These are phyloP conservation scores for Standfussiana lucernea DNA, from an alignment of 2,888 invertebrate species.

Conservation along the genomic window DNA sequence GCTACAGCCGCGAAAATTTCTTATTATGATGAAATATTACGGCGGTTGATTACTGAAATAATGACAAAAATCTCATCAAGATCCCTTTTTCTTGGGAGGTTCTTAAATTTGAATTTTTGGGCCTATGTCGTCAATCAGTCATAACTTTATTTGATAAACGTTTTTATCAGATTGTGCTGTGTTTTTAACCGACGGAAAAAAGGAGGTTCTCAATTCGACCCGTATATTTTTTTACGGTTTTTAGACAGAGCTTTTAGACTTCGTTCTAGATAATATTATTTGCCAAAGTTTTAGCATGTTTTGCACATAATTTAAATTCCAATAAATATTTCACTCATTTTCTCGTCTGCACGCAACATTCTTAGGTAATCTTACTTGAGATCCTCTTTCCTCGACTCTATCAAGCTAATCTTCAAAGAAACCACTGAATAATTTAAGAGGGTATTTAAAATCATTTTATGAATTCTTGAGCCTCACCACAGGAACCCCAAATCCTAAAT, in stretches of 20 bases:
- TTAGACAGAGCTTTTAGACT: too few species aligned
- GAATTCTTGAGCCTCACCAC: constrained; percentile 68
- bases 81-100: neutral
- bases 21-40: constrained; percentile 42
- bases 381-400: constrained; percentile 66
- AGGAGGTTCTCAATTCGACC: too few species aligned
- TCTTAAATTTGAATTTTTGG: neutral
- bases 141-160: neutral
- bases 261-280: neutral
- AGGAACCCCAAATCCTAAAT: constrained; percentile 71
- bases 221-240: too few species aligned
- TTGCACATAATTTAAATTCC: constrained; percentile 16
- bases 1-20: constrained; percentile 35
- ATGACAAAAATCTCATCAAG: constrained; percentile 34
- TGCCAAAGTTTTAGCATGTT: neutral
- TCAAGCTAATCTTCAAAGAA: constrained; percentile 76
- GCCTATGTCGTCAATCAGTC: neutral
- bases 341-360: constrained; percentile 64
- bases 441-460: constrained; percentile 79
- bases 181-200: too few species aligned
- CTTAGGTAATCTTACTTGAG: constrained; percentile 67
- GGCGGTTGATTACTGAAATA: constrained; percentile 27
- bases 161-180: neutral
- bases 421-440: constrained; percentile 78
- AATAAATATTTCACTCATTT: constrained; percentile 17